phyloP scores from a whole-genome alignment of 1,140 invertebrate species.

The Solenopsis invicta region DNA sequence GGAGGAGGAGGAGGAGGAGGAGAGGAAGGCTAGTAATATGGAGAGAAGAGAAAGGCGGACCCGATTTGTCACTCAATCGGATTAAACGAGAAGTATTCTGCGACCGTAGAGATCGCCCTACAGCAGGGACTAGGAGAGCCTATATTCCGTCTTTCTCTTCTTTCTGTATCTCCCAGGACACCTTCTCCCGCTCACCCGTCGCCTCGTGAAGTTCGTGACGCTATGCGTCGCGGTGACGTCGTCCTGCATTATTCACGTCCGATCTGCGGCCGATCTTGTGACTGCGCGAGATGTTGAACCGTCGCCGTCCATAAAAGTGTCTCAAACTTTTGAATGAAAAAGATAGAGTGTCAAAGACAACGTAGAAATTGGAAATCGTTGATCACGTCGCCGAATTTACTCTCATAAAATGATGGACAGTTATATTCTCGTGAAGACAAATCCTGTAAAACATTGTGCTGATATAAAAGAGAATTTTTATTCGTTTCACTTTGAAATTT shows the following conservation, averaged over 20 bases:
- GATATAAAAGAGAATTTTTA: background rate
- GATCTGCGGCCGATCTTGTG: conserved; percentile 48
- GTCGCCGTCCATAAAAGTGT: conserved; percentile 55
- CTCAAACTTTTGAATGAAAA: conserved; percentile 53
- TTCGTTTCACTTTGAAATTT: background rate
- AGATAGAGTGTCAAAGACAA: conserved; percentile 18
- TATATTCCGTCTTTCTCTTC: background rate
- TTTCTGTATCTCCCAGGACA: background rate
- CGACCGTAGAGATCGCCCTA: too few species aligned
- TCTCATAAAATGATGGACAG: background rate
- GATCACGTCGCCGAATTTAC: conserved; percentile 4
- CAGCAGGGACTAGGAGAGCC: background rate
- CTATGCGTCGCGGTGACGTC: conserved; percentile 38
- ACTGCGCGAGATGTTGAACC: background rate
- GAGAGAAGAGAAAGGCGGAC: background rate
- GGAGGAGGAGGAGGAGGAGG: background rate
- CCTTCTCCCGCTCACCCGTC: background rate
- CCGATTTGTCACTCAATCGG: conserved; percentile 72
- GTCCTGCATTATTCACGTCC: conserved; percentile 70
- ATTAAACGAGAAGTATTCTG: conserved; percentile 69
- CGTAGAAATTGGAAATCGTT: conserved; percentile 44
- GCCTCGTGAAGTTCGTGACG: conserved; percentile 49
- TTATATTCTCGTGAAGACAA: background rate
- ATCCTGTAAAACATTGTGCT: too few species aligned
- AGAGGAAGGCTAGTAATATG: background rate